phyloP scores from a whole-genome alignment of 2,888 invertebrate species.

The Syritta pipiens region DNA sequence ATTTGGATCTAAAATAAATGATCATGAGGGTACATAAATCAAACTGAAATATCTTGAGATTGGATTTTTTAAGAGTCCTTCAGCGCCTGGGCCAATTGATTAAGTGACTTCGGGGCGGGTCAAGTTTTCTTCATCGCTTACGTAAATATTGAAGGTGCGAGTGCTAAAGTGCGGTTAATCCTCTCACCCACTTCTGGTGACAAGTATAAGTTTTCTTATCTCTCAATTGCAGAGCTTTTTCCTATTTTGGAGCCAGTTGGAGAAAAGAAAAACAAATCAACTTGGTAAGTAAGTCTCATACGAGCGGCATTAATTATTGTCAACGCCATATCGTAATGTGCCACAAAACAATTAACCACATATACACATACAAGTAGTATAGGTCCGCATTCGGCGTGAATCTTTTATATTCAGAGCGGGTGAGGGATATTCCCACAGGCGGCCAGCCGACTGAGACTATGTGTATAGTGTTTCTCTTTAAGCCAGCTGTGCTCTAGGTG shows the following conservation, averaged over 20 bases:
- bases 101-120: not conserved
- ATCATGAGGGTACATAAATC: slow-evolving; percentile 52
- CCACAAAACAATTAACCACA: slow-evolving; percentile 63
- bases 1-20: slow-evolving; percentile 66
- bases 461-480: slow-evolving; percentile 21
- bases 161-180: too few relatives aligned
- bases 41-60: slow-evolving; percentile 41
- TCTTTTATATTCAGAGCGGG: too few relatives aligned
- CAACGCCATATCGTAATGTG: slow-evolving; percentile 50
- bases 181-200: too few relatives aligned
- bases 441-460: slow-evolving; percentile 41
- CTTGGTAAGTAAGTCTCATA: slow-evolving; percentile 18
- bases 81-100: not conserved
- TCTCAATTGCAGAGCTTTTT: too few relatives aligned
- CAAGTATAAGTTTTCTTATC: too few relatives aligned
- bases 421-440: slow-evolving; percentile 45
- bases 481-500: slow-evolving; percentile 36
- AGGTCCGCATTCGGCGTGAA: too few relatives aligned
- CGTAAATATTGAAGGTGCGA: too few relatives aligned
- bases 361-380: slow-evolving; percentile 1
- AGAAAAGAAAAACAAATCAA: slow-evolving; percentile 3
- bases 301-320: slow-evolving; percentile 55
- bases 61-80: slow-evolving; percentile 31
- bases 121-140: too few relatives aligned
- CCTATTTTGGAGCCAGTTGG: too few relatives aligned